Evolutionary conservation across 2,888 invertebrate genomes (phyloP).

Genomic region (Priocnemis perturbator): DNA sequence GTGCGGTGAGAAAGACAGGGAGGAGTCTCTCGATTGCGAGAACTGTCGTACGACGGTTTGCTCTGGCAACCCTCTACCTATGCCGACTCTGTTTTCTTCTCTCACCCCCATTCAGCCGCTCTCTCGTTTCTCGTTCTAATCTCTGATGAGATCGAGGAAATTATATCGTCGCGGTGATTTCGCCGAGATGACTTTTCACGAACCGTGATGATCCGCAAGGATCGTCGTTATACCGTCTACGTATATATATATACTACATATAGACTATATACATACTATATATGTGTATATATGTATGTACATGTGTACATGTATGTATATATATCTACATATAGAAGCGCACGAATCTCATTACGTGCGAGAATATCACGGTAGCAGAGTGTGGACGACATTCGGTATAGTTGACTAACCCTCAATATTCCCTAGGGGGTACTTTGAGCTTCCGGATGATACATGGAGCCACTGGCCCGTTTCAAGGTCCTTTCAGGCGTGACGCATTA

Average conservation of each 20-base stretch:
- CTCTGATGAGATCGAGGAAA: constrained; percentile 59
- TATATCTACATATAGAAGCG: background rate
- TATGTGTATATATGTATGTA: background rate
- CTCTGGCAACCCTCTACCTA: constrained; percentile 8
- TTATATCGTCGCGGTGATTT: constrained; percentile 50
- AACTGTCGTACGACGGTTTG: constrained; percentile 17
- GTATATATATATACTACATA: too few species aligned
- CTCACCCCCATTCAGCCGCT: constrained; percentile 13
- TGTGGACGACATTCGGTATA: constrained; percentile 24
- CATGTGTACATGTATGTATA: background rate
- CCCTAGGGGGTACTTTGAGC: constrained; percentile 34
- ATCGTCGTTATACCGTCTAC: too few species aligned
- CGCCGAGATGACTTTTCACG: constrained; percentile 38
- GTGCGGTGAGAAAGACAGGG: constrained; percentile 23
- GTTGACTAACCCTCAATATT: constrained; percentile 38
- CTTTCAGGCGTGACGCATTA: constrained; percentile 14
- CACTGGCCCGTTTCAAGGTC: constrained; percentile 34
- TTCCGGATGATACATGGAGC: constrained; percentile 28
- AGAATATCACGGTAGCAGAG: constrained; percentile 7
- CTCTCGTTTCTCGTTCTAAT: constrained; percentile 34
- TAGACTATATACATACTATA: too few species aligned
- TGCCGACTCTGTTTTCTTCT: constrained; percentile 12
- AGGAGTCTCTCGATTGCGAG: constrained; percentile 34
- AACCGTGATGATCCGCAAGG: constrained; percentile 9
- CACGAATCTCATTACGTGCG: constrained; percentile 33